Conservation (phyloP, 2,888 invertebrate species). For the Eupithecia inturbata region DNA sequence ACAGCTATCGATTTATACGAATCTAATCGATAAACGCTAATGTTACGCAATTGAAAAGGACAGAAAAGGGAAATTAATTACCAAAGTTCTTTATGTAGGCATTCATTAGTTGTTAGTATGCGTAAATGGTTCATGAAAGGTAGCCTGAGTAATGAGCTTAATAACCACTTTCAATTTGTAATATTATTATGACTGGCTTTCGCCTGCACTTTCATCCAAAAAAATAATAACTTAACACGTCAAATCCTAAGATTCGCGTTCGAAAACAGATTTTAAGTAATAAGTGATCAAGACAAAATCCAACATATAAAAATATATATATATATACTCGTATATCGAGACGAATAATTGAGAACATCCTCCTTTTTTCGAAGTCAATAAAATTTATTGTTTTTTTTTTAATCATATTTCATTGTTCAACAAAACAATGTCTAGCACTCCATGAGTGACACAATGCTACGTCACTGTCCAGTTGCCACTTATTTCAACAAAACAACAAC, state of each 20-base stretch:
- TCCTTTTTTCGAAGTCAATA: too few relatives aligned
- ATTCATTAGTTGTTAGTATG: slow-evolving; percentile 5
- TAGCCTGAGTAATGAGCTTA: not conserved
- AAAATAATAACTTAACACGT: not conserved
- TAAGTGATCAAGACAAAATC: too few relatives aligned
- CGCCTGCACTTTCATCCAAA: not conserved
- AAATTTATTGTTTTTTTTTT: too few relatives aligned
- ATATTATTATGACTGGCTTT: not conserved
- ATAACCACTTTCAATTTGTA: slow-evolving; percentile 3
- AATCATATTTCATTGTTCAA: too few relatives aligned
- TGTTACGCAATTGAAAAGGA: slow-evolving; percentile 32
- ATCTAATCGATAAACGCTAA: slow-evolving; percentile 32
- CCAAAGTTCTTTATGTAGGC: slow-evolving; percentile 11
- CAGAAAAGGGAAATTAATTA: slow-evolving; percentile 20
- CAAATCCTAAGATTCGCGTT: not conserved
- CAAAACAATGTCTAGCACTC: too few relatives aligned
- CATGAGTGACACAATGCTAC: too few relatives aligned
- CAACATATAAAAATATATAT: too few relatives aligned
- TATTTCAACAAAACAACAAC: too few relatives aligned
- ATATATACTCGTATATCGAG: too few relatives aligned
- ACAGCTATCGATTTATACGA: slow-evolving; percentile 38
- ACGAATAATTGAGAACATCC: too few relatives aligned
- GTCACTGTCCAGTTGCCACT: too few relatives aligned
- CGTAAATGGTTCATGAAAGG: slow-evolving; percentile 8
- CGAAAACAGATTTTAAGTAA: too few relatives aligned